Conservation (phyloP, 1,140 invertebrate species). For the Brachionus paranguensis region DNA sequence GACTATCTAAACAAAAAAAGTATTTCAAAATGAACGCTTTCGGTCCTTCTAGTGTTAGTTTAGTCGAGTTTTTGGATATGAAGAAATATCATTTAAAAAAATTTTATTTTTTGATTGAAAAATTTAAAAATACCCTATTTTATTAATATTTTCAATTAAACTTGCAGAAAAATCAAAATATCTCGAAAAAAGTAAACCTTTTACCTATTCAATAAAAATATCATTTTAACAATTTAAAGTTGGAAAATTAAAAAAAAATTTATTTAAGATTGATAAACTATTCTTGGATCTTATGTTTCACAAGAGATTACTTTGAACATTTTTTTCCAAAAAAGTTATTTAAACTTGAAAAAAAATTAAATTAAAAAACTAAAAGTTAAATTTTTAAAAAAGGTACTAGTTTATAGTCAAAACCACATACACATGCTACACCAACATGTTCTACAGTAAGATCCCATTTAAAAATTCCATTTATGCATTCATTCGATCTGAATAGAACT, state of each 20-base stretch:
- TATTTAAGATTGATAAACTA: not conserved
- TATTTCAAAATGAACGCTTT: too few relatives aligned
- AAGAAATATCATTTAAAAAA: too few relatives aligned
- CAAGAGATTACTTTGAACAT: not conserved
- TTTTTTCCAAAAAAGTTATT: not conserved
- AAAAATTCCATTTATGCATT: not conserved
- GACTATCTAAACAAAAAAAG: too few relatives aligned
- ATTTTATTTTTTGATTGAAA: too few relatives aligned
- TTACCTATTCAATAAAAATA: too few relatives aligned
- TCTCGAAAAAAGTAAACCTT: too few relatives aligned
- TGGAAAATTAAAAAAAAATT: not conserved
- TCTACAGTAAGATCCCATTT: constrained; percentile 1
- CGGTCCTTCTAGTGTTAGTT: too few relatives aligned
- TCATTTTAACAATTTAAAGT: not conserved
- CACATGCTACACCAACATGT: constrained; percentile 2
- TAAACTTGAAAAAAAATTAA: not conserved
- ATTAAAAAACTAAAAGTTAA: not conserved
- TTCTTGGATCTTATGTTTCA: not conserved
- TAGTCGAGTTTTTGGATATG: too few relatives aligned
- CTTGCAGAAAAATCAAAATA: too few relatives aligned
- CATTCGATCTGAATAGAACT: not conserved
- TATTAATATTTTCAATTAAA: too few relatives aligned
- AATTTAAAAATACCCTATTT: too few relatives aligned
- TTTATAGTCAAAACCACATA: not conserved
- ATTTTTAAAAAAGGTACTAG: constrained; percentile 15